Percentiles rank a stretch among this genome's conserved stretches.
Evolutionary conservation across 2,888 invertebrate species (phyloP).

Genomic region (Melolontha melolontha): DNA sequence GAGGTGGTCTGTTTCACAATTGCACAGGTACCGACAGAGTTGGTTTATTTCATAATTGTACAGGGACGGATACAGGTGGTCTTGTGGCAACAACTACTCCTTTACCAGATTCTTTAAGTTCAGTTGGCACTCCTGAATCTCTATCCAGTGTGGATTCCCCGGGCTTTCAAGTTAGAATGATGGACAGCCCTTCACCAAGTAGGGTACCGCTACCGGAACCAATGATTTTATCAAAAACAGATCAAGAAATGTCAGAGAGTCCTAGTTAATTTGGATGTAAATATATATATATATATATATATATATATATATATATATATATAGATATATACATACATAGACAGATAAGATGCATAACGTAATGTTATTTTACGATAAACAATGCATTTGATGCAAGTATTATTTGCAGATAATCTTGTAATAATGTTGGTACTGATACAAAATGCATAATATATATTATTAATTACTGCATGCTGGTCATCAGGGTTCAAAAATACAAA

Average conservation of each 20-base stretch:
- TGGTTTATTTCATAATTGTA: conserved; percentile 58
- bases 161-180: conserved; percentile 68
- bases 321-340: conserved; percentile 18
- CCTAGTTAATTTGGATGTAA: conserved; percentile 59
- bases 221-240: conserved; percentile 61
- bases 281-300: conserved; percentile 29
- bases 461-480: no score
- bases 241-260: conserved; percentile 64
- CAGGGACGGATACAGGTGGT: conserved; percentile 50
- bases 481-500: no score
- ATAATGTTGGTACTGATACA: no score
- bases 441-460: no score
- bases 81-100: conserved; percentile 66
- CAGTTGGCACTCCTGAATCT: conserved; percentile 73
- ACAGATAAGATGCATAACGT: neutral
- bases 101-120: conserved; percentile 69
- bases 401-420: no score
- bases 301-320: conserved; percentile 17
- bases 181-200: conserved; percentile 70
- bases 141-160: conserved; percentile 73
- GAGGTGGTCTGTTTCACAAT: conserved; percentile 56
- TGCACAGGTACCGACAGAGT: conserved; percentile 58
- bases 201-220: conserved; percentile 61
- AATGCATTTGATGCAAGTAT: conserved; percentile 31
- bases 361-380: conserved; percentile 5